Percentiles rank a stretch among this genome's conserved stretches.
Conservation (phyloP, 2,888 invertebrate genomes). For the Keiferia lycopersicella region DNA sequence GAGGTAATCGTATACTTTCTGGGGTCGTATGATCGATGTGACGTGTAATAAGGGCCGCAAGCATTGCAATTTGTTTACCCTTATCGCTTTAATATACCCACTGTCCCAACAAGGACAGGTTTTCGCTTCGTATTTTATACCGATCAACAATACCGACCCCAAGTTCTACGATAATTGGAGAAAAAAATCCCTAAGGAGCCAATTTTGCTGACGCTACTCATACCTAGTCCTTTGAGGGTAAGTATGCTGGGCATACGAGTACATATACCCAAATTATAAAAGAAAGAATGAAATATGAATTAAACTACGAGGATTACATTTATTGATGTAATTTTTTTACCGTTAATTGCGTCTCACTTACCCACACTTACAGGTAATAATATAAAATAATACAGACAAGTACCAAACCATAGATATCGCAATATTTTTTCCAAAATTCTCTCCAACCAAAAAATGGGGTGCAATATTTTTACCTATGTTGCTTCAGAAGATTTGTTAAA, state of each 20-base stretch:
- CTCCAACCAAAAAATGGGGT: no score
- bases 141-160: constrained; percentile 70
- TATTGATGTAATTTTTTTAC: no score
- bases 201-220: constrained; percentile 65
- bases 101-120: constrained; percentile 57
- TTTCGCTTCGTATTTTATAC: constrained; percentile 70
- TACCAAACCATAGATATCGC: no score
- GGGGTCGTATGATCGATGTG: constrained; percentile 78
- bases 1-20: constrained; percentile 62
- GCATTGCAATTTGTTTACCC: constrained; percentile 80
- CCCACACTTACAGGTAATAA: no score
- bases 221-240: constrained; percentile 38
- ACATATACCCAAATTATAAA: no score
- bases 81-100: constrained; percentile 71
- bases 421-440: no score
- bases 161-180: constrained; percentile 69
- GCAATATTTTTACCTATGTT: no score
- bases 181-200: constrained; percentile 71
- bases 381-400: no score
- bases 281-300: no score
- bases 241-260: constrained; percentile 39
- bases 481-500: no score
- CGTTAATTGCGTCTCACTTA: no score
- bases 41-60: constrained; percentile 77
- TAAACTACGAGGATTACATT: no score